phyloP scores from a whole-genome alignment of 1,140 invertebrate species.

The Rhopalosiphum maidis region DNA sequence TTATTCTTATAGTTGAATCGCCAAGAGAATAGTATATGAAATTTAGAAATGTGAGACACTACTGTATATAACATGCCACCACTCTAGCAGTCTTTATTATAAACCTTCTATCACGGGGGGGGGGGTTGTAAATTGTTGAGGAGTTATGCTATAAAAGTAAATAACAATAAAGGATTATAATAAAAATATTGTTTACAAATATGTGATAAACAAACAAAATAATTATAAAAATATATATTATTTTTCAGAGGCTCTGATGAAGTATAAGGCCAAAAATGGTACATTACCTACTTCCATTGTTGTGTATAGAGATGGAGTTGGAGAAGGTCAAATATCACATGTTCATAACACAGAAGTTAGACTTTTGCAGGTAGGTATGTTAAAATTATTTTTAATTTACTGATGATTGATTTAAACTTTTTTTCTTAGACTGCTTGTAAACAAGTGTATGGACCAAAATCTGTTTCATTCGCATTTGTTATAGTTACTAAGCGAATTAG shows the following conservation, averaged over 20 bases:
- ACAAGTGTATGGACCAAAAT: slow-evolving; percentile 9
- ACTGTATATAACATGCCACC: no score
- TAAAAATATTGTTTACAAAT: no score
- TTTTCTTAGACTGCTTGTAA: slow-evolving; percentile 27
- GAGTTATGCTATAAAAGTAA: no score
- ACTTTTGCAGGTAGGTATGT: slow-evolving; percentile 56
- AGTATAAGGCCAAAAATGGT: slow-evolving; percentile 62
- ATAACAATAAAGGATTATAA: no score
- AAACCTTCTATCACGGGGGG: no score
- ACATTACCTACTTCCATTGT: slow-evolving; percentile 68
- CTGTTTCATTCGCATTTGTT: slow-evolving; percentile 71
- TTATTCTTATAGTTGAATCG: no score
- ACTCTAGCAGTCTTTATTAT: no score
- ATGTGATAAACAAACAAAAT: no score
- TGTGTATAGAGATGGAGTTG: slow-evolving; percentile 81
- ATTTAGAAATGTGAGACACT: no score
- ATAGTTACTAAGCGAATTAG: slow-evolving; percentile 78
- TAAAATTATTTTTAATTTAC: not conserved
- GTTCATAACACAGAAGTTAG: slow-evolving; percentile 72
- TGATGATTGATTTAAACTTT: not conserved
- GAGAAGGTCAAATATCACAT: slow-evolving; percentile 81
- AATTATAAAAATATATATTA: not conserved
- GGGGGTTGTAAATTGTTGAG: no score
- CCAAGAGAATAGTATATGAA: no score
- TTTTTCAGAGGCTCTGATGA: slow-evolving; percentile 48